These are phyloP conservation scores for Uropetala carovei DNA, from an alignment of 2,888 invertebrate genomes.

Conservation along the genomic window DNA sequence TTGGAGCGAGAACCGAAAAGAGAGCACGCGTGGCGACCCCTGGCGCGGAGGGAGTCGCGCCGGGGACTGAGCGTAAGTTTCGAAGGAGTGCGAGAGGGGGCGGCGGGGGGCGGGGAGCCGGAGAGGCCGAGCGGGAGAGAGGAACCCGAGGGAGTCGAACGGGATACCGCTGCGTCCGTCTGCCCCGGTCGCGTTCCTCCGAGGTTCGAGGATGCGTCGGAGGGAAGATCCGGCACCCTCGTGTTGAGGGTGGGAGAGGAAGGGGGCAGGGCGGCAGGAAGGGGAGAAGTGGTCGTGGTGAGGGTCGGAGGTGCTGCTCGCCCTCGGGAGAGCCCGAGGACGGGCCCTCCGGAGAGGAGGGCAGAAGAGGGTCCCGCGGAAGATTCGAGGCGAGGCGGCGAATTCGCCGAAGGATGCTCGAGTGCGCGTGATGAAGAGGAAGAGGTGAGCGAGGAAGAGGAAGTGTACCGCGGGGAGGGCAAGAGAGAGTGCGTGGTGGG, in stretches of 20 bases:
- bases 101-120: constrained; percentile 19
- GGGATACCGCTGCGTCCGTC: background rate
- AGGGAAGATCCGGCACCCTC: constrained; percentile 32
- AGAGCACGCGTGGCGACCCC: background rate
- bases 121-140: background rate
- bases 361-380: background rate
- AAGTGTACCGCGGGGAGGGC: constrained; percentile 42
- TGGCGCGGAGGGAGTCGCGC: constrained; percentile 9
- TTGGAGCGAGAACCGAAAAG: constrained; percentile 11
- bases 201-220: background rate
- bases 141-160: too few relatives aligned
- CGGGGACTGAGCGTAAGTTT: constrained; percentile 40
- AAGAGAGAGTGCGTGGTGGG: constrained; percentile 55
- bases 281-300: constrained; percentile 46
- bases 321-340: constrained; percentile 32
- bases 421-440: background rate
- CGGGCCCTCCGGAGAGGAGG: background rate
- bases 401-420: background rate
- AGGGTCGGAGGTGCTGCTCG: constrained; percentile 42
- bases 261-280: background rate
- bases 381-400: too few relatives aligned
- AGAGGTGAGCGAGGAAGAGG: constrained; percentile 29
- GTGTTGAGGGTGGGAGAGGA: constrained; percentile 48
- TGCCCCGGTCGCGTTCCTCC: background rate
- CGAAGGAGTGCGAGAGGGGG: constrained; percentile 17